Evolutionary conservation across 2,888 invertebrate genomes (phyloP), one percentile per base, ranked within the genome.

Genomic region (Lasioglossum oenotherae): DNA sequence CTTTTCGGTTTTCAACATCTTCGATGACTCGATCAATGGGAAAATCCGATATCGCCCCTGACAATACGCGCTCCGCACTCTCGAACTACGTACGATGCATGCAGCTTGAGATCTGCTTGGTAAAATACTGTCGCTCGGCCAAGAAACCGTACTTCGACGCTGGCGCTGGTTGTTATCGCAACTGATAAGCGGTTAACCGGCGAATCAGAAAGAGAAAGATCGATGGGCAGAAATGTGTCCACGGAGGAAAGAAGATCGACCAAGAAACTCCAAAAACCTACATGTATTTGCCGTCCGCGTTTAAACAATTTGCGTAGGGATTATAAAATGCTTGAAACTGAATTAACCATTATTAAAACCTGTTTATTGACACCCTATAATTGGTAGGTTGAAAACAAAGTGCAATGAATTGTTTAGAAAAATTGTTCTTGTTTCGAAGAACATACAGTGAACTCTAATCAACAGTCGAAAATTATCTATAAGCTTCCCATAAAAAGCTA

Each of bases 81-180:
- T 74, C 38, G 35, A 31, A 57, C 71, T 31, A n/a, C 6, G 27
- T 10, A 44, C 41, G 74, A 4, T 27, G n/a, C 44, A n/a, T 14
- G 71, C 80, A 75, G 72, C 71, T 71, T 2, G 23, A 74, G 76
- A 85, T 44, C 71, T 72, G 35, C 74, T 75, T 38, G 57, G n/a
- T 72, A 53, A 85, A 81, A 82, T 77, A 74, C 41, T 78, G 80
- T 67, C 71, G 74, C 69, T 74, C 80, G 81, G 87, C 87, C 88
- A 86, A 38, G 82, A 85, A 78, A 78, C 81, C 78, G 80, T 72
- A 84, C 85, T 82, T 80, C 81, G 82, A 49, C 78, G 88, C 83
- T 80, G 87, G 86, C 80, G 49, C 57, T 60, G 77, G 67, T 76
- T 82, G 90, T 91, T 91, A 91, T 92, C 91, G 84, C 75, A 67